Evolutionary conservation across 2,888 invertebrate genomes (phyloP), one percentile per base, ranked within the genome.

Genomic region (Saturnia japonica): DNA sequence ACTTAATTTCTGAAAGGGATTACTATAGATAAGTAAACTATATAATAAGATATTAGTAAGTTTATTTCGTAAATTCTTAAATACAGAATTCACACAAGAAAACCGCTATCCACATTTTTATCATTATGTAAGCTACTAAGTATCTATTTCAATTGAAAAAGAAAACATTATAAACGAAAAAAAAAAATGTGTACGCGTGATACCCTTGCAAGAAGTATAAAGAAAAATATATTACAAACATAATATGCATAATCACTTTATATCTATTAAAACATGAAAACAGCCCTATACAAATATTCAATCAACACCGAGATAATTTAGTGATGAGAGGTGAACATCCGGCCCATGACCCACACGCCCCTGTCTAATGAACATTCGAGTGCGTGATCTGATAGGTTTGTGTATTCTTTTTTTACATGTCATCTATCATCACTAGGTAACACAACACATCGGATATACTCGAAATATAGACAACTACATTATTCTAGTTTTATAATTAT

Each of bases 291-390:
- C 76, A 81, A 84, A 82, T 80, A 84, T 85, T 86, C 87, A 87
- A 87, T 87, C 86, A 83, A 74, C 82, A 78, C n/a, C 77, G 73
- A 83, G 86, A 88, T 88, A 85, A 85, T 85, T 77, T 77, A 75
- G 79, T 77, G 80, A 78, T 77, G 83, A 76, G 80, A 75, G 77
- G 73, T 73, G 76, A 72, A 76, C 85, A 86, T 88, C 88, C 88
- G 87, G 85, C 83, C 82, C 80, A 79, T 72, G 68, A 45, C 45
- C 80, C 79, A 80, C 73, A 16, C 42, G n/a, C 69, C 82, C 81
- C 78, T 80, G 81, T 82, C 83, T 84, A 86, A 88, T 85, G 80
- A 82, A 83, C 77, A 79, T 77, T 67, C 62, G 67, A 28, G 47
- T 45, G 28, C 25, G 47, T 68, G 68, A 60, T 25, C 57, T 57